Percentiles rank a stretch among this genome's conserved stretches.
Evolutionary conservation across 2,797 vertebrate genomes (phyloP).

Genomic region (Rhincodon typus): DNA sequence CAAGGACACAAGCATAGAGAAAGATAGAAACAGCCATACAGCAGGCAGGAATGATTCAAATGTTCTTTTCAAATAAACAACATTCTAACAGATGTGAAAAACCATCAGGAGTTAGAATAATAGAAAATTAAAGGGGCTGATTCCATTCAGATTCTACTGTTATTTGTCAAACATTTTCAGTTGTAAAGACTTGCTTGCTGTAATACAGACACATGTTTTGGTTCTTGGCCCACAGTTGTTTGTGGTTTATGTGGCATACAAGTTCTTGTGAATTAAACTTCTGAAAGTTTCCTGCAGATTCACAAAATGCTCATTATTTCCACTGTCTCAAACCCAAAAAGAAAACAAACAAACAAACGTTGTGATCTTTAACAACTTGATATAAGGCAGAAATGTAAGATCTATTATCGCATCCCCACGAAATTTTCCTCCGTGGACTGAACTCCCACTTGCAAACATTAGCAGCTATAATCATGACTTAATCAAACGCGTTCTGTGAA

Average conservation of each 20-base stretch:
- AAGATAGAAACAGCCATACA: neutral
- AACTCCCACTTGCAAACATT: neutral
- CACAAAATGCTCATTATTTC: constrained; percentile 3
- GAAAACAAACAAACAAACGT: constrained; percentile 4
- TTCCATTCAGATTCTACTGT: neutral
- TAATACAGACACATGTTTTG: neutral
- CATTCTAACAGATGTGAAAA: neutral
- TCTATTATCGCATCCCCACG: neutral
- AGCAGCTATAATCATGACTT: neutral
- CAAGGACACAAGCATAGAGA: neutral
- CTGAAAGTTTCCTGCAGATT: neutral
- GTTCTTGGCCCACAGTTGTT: neutral
- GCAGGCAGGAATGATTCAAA: neutral
- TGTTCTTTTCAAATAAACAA: neutral
- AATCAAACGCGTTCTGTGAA: neutral
- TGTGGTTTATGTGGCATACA: neutral
- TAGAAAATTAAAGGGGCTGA: neutral
- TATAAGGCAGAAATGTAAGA: neutral
- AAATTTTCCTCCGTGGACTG: neutral
- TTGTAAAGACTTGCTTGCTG: neutral
- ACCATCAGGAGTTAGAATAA: neutral
- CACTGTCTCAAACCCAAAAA: neutral
- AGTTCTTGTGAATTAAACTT: neutral
- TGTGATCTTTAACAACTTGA: too few species aligned
- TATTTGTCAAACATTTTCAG: neutral